phyloP scores from a whole-genome alignment of 2,888 invertebrate genomes.

The Epistrophe eligans region DNA sequence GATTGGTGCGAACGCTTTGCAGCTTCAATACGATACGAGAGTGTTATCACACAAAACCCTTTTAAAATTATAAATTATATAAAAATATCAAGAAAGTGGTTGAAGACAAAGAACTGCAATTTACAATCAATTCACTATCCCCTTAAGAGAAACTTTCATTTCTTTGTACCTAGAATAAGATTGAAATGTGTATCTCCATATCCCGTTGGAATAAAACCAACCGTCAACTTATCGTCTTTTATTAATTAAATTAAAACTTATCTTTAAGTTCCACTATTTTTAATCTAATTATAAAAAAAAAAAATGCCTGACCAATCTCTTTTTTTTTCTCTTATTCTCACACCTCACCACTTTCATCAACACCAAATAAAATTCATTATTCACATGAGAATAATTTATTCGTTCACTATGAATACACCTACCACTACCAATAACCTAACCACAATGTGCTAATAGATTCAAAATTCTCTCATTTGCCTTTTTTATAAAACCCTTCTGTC shows the following conservation, averaged over 20 bases:
- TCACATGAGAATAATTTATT: conserved; percentile 9
- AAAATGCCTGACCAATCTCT: neutral
- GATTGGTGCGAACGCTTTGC: too few species aligned
- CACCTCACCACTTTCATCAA: conserved; percentile 2
- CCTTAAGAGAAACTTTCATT: neutral
- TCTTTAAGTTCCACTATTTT: neutral
- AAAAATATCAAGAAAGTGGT: too few species aligned
- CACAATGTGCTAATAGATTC: conserved; percentile 14
- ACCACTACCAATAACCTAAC: too few species aligned
- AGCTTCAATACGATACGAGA: too few species aligned
- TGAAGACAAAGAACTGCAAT: too few species aligned
- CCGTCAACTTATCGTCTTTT: neutral
- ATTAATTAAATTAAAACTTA: conserved; percentile 15
- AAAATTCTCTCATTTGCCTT: neutral
- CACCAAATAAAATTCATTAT: conserved; percentile 10
- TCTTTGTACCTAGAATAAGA: too few species aligned
- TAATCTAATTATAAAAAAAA: conserved; percentile 9
- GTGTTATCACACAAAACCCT: too few species aligned
- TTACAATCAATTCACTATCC: neutral
- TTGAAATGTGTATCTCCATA: too few species aligned
- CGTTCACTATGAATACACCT: neutral
- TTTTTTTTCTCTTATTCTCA: neutral
- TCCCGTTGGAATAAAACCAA: neutral
- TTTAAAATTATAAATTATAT: too few species aligned
- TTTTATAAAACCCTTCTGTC: too few species aligned